Evolutionary conservation across 2,797 vertebrate species (phyloP), one percentile per base, ranked within the genome.

Genomic region (Sebastes taczanowskii): DNA sequence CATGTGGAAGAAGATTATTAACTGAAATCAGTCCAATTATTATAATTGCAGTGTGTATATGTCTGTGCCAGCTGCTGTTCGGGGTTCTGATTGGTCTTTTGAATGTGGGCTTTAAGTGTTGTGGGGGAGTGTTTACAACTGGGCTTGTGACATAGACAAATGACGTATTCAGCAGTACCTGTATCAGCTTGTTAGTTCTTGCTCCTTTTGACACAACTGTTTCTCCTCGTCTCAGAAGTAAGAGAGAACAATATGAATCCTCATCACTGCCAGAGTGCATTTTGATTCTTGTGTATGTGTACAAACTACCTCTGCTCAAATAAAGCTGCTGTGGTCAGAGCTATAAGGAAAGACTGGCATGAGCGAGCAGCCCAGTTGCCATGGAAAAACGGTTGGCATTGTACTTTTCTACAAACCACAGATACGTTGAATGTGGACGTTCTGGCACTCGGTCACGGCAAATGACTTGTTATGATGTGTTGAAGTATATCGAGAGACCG

Each of bases 1-100:
- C 56, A 69, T 71, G 23, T 25, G 25, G 25, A 69, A 49, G 14
- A 62, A 53, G 55, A 80, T 75, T 59, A 82, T 65, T 38, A 73
- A 65, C 32, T 66, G 18, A 79, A 59, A 84, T 58, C n/a, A 53
- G 2, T 2, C 60, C 14, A 22, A 10, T 65, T 58, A 52, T 65
- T 29, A 29, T 68, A 8, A 30, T 58, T 74, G 35, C 46, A 49
- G 18, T 6, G 3, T 23, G 2, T 29, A 8, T 34, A 13, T 46
- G 3, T 25, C 4, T 25, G 11, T 59, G 11, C 14, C 20, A 30
- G 49, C 22, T 55, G 62, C 42, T 69, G 23, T 38, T 64, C 10
- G 64, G 23, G 3, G 5, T 30, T 63, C 16, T 71, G 53, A 46
- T 32, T 63, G 5, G 27, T 60, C n/a, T 29, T 67, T 18, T 59